phyloP scores from a whole-genome alignment of 2,888 invertebrate species.

The Xestobium rufovillosum region DNA sequence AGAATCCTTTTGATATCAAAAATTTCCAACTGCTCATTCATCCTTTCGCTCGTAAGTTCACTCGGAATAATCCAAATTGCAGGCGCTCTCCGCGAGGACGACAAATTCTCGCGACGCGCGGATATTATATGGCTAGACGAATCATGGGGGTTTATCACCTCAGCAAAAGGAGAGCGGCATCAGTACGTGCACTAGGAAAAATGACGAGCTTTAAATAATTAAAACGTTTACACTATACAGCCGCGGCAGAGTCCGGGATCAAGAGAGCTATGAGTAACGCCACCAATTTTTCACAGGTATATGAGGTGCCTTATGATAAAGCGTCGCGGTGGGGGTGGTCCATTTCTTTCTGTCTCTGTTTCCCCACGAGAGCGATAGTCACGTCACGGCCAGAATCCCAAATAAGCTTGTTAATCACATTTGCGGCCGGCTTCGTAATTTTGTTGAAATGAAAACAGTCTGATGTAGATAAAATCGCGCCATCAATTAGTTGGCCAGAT shows the following conservation, averaged over 20 bases:
- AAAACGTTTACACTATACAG: too few relatives aligned
- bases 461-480: conserved; percentile 37
- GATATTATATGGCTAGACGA: too few relatives aligned
- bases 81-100: too few relatives aligned
- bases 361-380: conserved; percentile 17
- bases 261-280: conserved; percentile 19
- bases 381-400: conserved; percentile 26
- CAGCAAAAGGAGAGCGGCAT: too few relatives aligned
- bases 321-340: conserved; percentile 16
- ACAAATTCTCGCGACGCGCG: too few relatives aligned
- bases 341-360: conserved; percentile 21
- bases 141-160: too few relatives aligned
- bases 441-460: conserved; percentile 37
- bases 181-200: too few relatives aligned
- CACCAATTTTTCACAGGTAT: conserved; percentile 21
- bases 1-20: too few relatives aligned
- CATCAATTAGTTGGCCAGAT: conserved; percentile 31
- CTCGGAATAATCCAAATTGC: too few relatives aligned
- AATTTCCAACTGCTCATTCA: too few relatives aligned
- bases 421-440: conserved; percentile 32
- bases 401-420: conserved; percentile 30
- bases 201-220: too few relatives aligned
- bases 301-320: conserved; percentile 23
- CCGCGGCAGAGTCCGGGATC: conserved; percentile 11
- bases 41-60: too few relatives aligned